phyloP scores from a whole-genome alignment of 2,888 invertebrate genomes.

The Lumbricus terrestris region DNA sequence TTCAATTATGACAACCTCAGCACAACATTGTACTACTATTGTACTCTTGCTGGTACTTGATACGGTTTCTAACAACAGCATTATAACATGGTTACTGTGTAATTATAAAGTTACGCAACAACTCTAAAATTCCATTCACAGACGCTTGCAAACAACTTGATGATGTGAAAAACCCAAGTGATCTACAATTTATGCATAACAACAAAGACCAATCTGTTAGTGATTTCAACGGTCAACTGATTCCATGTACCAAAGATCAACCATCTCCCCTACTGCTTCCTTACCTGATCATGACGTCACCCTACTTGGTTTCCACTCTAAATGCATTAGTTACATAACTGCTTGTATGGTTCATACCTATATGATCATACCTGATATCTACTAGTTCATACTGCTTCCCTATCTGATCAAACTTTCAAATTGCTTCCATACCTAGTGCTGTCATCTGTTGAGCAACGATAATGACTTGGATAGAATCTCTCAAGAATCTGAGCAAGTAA shows the following conservation, averaged over 20 bases:
- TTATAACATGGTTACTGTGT: not conserved
- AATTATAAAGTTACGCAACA: not conserved
- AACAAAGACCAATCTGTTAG: not conserved
- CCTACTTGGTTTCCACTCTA: not conserved
- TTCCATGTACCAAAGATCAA: not conserved
- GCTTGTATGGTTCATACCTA: not conserved
- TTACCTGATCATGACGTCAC: not conserved
- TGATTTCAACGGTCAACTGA: not conserved
- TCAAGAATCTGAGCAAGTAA: slow-evolving; percentile 71
- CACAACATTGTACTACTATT: not conserved
- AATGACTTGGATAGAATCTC: slow-evolving; percentile 86
- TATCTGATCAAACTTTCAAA: not conserved
- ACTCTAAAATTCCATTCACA: not conserved
- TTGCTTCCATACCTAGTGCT: not conserved
- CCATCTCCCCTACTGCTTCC: not conserved
- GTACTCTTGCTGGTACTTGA: too few species aligned
- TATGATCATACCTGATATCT: not conserved
- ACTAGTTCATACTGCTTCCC: not conserved
- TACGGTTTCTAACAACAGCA: not conserved
- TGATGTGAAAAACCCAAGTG: not conserved
- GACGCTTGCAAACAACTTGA: not conserved
- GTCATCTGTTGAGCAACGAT: slow-evolving; percentile 54
- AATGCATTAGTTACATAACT: too few species aligned
- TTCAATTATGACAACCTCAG: not conserved
- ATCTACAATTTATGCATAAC: not conserved